These are phyloP conservation scores for Poecilia picta DNA, from an alignment of 2,797 vertebrate species.

Conservation along the genomic window DNA sequence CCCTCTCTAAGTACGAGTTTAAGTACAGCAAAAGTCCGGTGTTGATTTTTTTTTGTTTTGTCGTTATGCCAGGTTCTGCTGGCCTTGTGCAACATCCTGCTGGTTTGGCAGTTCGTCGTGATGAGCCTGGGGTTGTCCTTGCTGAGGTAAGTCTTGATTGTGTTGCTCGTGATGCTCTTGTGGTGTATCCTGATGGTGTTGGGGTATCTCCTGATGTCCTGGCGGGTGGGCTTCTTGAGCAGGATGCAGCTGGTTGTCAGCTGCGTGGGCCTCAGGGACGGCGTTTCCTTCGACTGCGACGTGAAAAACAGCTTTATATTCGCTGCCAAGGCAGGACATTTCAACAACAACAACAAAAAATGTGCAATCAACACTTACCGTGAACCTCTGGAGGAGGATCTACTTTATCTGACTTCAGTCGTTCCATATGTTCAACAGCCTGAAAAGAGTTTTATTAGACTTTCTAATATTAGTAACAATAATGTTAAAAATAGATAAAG, in stretches of 20 bases:
- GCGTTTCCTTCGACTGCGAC: constrained; percentile 72
- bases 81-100: constrained; percentile 60
- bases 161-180: constrained; percentile 53
- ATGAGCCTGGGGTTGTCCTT: constrained; percentile 56
- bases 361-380: constrained; percentile 68
- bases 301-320: constrained; percentile 10
- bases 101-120: constrained; percentile 72
- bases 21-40: constrained; percentile 56
- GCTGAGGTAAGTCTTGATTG: constrained; percentile 46
- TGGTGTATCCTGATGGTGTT: constrained; percentile 37
- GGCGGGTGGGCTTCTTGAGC: constrained; percentile 55
- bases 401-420: constrained; percentile 87
- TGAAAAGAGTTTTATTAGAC: constrained; percentile 54
- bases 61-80: constrained; percentile 56
- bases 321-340: neutral
- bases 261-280: constrained; percentile 52
- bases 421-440: constrained; percentile 96
- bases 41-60: neutral
- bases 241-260: constrained; percentile 44
- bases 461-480: neutral
- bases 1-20: constrained; percentile 40
- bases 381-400: constrained; percentile 81
- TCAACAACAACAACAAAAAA: neutral
- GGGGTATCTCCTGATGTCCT: constrained; percentile 50
- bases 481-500: neutral